Evolutionary conservation across 2,888 invertebrate genomes (phyloP), one percentile per base, ranked within the genome.

Genomic region (Xylophagus ater): DNA sequence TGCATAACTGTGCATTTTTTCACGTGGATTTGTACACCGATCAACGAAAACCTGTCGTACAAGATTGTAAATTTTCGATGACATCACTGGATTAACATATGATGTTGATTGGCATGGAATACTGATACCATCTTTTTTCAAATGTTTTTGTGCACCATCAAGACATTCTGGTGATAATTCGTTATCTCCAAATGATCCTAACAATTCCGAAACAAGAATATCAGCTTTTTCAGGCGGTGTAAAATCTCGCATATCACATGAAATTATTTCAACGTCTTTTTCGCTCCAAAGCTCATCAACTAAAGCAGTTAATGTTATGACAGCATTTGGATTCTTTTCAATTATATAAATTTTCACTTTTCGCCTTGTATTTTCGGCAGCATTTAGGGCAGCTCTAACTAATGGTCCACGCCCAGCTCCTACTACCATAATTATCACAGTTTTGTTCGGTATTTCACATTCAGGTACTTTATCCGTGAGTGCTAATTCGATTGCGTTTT

Each of bases 161-260:
- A 97, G 70, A 62, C 96, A 97, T 65, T 99, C 98, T 0, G 98
- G 98, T 0, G 94, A 93, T 9, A 99, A 72, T 67, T 99, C 98
- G 61, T 99, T 99, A 62, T 98, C 98, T 14, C 94, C 94, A 71
- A 98, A 98, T 2, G 96, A 96, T 0, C 81, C 97, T 37, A 99
- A 69, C 30, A 98, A 70, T 66, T 98, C 98, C 0, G 96, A 96
- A 18, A 98, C 85, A 36, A 97, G 70, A 51, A 97, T 88, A 65
- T 98, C 97, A 0, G 94, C 94, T 57, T 84, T 80, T 50, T 88
- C 85, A 1, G 84, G 75, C 1, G 88, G 76, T 37, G 75, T 66
- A 65, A 86, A 80, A 21, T 78, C 74, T 43, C 93, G 71, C 92
- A 93, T 93, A 60, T 93, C 93, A 41, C 79, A 78, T 3, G 82